Evolutionary conservation across 2,888 invertebrate species (phyloP), one percentile per base, ranked within the genome.

Genomic region (Drosophila rellima): DNA sequence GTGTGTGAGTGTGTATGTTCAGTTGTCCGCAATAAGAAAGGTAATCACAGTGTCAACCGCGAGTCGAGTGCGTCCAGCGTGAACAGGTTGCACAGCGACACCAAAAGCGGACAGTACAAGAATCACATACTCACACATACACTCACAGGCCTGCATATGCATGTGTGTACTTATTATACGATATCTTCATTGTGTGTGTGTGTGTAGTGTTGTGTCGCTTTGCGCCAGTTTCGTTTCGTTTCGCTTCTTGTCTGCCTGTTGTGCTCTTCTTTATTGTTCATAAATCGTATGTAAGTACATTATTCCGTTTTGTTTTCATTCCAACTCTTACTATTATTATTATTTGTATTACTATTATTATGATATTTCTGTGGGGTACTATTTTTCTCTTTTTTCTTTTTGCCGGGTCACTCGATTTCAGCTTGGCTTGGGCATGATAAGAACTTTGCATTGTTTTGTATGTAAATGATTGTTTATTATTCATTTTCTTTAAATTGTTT

Each of bases 21-120:
- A 59, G 33, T 20, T 69, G 55, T 39, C 60, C 61, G 65, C 72
- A 72, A 74, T 80, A 63, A 73, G 87, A 86, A 88, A 73, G 83
- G 87, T 88, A 86, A 84, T 86, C 83, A 75, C 73, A 78, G 83
- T 86, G 87, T 84, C 88, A 82, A 80, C 78, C 42, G 54, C 42
- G 64, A 50, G 55, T 47, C 51, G 54, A 51, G 63, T 69, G 74
- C 77, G 87, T 78, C 79, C 79, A 69, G 66, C 65, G 56, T 63
- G 55, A 88, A 82, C 82, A 71, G 88, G 82, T 82, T 82, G 67
- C 65, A 40, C 59, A 48, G 76, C 76, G 76, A 72, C 76, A 76
- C 76, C 78, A 76, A 76, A 76, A 78, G 65, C 59, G 45, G 39
- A 17, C 23, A 68, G 59, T 61, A 75, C 76, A 85, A 79, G 72